phyloP scores from a whole-genome alignment of 2,113 vertebrate genomes.

The Podilymbus podiceps region DNA sequence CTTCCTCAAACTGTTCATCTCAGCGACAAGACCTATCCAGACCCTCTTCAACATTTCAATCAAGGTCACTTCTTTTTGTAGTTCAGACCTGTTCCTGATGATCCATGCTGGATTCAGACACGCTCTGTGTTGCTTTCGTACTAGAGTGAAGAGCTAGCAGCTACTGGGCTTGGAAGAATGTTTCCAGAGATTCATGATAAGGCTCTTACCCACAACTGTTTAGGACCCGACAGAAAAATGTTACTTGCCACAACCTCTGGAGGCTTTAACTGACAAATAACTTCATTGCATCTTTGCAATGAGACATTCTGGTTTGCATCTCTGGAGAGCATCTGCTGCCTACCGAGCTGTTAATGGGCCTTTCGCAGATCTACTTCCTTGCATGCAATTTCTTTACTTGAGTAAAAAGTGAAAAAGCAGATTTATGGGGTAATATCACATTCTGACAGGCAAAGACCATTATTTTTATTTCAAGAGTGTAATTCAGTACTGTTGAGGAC shows the following conservation, averaged over 20 bases:
- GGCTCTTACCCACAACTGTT: background rate
- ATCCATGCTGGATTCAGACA: background rate
- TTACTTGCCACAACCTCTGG: background rate
- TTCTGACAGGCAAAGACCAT: constrained; percentile 4
- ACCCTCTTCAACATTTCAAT: fast-evolving
- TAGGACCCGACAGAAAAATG: background rate
- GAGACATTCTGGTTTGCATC: background rate
- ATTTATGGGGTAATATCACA: background rate
- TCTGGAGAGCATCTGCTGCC: constrained; percentile 2
- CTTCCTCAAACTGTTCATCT: background rate
- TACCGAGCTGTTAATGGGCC: background rate
- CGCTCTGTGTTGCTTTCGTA: background rate
- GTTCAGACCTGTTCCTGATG: background rate
- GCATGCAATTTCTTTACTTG: background rate
- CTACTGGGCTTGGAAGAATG: background rate
- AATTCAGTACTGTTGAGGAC: background rate
- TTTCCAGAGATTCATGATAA: background rate
- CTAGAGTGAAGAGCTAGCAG: background rate
- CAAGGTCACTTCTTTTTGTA: background rate
- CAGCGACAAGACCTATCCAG: background rate
- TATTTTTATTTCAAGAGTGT: constrained; percentile 9
- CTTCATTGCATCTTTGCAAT: background rate
- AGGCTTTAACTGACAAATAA: background rate
- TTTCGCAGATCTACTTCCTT: background rate
- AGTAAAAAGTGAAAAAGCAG: background rate